Evolutionary conservation across 2,797 vertebrate genomes (phyloP).

Genomic region (Sus cebifrons): DNA sequence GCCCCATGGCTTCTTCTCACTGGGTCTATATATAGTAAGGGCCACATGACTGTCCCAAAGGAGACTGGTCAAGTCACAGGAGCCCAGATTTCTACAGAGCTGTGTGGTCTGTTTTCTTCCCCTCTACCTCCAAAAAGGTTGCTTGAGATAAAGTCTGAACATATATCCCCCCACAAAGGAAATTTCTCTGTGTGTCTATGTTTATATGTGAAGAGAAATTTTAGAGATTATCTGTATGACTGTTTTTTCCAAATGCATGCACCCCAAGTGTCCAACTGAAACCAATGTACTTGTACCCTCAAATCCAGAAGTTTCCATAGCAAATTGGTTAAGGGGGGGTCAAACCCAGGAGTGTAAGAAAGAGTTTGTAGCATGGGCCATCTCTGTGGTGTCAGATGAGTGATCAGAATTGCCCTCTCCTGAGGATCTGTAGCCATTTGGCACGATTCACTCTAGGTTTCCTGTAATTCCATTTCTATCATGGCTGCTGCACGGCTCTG

Average conservation of each 20-base stretch:
- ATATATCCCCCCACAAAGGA: neutral
- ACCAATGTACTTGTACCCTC: neutral
- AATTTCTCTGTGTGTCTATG: neutral
- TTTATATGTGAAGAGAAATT: neutral
- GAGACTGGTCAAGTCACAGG: neutral
- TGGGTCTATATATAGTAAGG: neutral
- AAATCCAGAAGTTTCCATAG: neutral
- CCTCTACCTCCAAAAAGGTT: neutral
- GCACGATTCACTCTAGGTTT: slow-evolving; percentile 83
- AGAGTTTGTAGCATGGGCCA: slow-evolving; percentile 63
- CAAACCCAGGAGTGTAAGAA: neutral
- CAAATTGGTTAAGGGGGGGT: neutral
- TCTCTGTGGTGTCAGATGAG: slow-evolving; percentile 33
- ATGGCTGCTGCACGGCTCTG: slow-evolving; percentile 74
- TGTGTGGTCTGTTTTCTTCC: neutral
- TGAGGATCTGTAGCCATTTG: slow-evolving; percentile 65
- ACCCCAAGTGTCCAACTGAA: neutral
- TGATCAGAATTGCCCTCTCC: slow-evolving; percentile 81
- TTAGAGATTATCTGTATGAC: neutral
- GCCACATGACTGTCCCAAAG: neutral
- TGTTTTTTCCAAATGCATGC: neutral
- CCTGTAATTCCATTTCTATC: slow-evolving; percentile 76
- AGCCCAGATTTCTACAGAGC: neutral
- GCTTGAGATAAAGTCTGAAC: neutral
- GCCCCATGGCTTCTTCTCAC: neutral